Base-by-base conservation (phyloP, 2,797 vertebrate genomes). In the Schizopygopsis pylzovi region DNA sequence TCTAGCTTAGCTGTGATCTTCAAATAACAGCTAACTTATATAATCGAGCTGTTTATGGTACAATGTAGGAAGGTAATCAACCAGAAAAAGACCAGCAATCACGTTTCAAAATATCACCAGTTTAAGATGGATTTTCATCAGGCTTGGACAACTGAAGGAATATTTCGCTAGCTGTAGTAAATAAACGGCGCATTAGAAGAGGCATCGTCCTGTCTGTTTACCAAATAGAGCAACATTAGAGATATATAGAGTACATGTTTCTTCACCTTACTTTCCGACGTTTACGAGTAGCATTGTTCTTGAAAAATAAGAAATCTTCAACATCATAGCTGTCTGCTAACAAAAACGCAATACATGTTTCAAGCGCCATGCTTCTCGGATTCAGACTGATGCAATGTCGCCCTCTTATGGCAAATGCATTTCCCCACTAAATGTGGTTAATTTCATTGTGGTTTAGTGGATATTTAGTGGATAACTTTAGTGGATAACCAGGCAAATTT, bases 301-400 rank as follows among this genome's bases (percentile, higher is more conserved):
- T 81, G 4, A 54, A 54, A 43, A 41, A 2, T 9, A 33, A 0
- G 13, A 39, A n/a, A 59, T 91, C 87, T 49, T 87, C 80, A 33
- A 63, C 78, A 56, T 91, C 90, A 15, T 89, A 85, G n/a, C 86
- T 83, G 76, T 91, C 90, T 4, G 90, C 90, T 75, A 91, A 83
- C 54, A 91, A 73, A 81, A 91, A 91, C 22, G 87, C 90, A 4
- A 89, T 49, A 33, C 89, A 83, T 1, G 80, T 71, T 67, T 77
- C 72, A 39, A 88, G 75, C 85, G 89, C 87, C 89, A 90, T 89
- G 49, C 16, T 87, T 25, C 25, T 63, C 71, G 28, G 15, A 3
- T 15, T 68, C 12, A 22, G 25, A 41, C 0, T 81, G 41, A 22
- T 45, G 10, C 43, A 11, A 45, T 45, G 43, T 45, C 43, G 61